Evolutionary conservation across 2,888 invertebrate genomes (phyloP), one percentile per base, ranked within the genome.

Genomic region (Steinernema scapterisci): DNA sequence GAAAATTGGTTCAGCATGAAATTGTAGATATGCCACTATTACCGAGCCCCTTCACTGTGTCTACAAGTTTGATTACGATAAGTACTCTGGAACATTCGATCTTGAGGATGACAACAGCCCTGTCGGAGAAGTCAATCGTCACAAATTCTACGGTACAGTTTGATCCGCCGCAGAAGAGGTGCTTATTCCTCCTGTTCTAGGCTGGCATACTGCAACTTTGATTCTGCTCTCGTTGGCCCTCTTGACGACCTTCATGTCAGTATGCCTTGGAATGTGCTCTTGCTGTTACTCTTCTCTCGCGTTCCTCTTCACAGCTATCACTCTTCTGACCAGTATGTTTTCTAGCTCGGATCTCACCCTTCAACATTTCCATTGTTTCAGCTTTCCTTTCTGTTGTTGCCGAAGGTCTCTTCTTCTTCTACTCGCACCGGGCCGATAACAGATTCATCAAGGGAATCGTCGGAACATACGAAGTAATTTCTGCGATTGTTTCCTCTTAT

Each of bases 361-460:
- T 70, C 19, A 23, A 1, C 13, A n/a, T 75, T 3, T 73, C 23
- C 16, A 72, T 25, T 44, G 38, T 38, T 80, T 70, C 77, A 86
- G 86, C 85, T 1, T 82, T 86, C 70, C 75, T 86, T 45, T 86
- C 86, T 11, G 82, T 84, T 0, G 79, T 86, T n/a, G 86, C 86
- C 56, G 86, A 82, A 63, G 86, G 85, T 0, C 75, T 86, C 38
- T 86, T 86, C 82, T 86, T 86, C 83, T 86, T 86, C 78, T 86
- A 82, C 74, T 85, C 85, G 7, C 86, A 86, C 73, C 76, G 86
- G 19, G 86, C 86, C 7, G 86, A 86, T 73, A 86, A 86, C 71
- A 78, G 86, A 48, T 86, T 86, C 78, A 86, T 86, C 81, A 86
- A 86, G 75, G 86, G 86, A 77, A 86, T 86, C 74, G 86, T 86